A percentile compares a stretch with the other conserved stretches of the same genome.
Evolutionary conservation across 2,113 vertebrate genomes (phyloP).

Genomic region (Balaeniceps rex): DNA sequence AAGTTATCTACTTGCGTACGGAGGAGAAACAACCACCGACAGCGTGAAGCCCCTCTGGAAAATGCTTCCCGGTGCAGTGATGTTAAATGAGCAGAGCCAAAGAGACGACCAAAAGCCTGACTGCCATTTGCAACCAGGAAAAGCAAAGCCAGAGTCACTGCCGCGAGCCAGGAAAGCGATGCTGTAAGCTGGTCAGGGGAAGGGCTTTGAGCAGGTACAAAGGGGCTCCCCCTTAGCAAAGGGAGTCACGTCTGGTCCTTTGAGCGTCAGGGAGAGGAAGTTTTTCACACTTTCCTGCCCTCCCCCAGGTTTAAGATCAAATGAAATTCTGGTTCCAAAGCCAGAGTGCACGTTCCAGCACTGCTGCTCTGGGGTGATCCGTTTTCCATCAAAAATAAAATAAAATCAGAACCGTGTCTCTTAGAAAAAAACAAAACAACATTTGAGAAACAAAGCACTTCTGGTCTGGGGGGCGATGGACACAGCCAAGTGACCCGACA

Average conservation of each 20-base stretch:
- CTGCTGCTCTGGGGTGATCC: neutral
- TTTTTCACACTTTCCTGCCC: neutral
- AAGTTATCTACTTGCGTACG: neutral
- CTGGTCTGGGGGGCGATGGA: neutral
- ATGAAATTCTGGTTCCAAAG: neutral
- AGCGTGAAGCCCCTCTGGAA: neutral
- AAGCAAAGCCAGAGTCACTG: neutral
- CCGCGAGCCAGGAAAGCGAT: neutral
- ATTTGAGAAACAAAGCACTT: conserved; percentile 10
- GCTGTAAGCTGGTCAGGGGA: neutral
- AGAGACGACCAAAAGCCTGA: neutral
- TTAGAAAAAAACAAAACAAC: neutral
- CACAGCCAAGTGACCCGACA: neutral
- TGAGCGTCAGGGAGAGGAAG: neutral
- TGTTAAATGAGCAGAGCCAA: neutral
- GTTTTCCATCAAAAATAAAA: neutral
- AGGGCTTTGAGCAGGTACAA: neutral
- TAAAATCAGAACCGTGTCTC: neutral
- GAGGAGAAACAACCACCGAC: neutral
- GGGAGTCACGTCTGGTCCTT: neutral
- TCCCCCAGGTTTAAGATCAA: neutral
- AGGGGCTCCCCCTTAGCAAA: neutral
- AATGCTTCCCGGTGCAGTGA: neutral
- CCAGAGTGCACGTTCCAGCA: neutral
- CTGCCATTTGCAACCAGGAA: neutral